phyloP scores from a whole-genome alignment of 2,797 vertebrate genomes.

The Rhinatrema bivittatum region DNA sequence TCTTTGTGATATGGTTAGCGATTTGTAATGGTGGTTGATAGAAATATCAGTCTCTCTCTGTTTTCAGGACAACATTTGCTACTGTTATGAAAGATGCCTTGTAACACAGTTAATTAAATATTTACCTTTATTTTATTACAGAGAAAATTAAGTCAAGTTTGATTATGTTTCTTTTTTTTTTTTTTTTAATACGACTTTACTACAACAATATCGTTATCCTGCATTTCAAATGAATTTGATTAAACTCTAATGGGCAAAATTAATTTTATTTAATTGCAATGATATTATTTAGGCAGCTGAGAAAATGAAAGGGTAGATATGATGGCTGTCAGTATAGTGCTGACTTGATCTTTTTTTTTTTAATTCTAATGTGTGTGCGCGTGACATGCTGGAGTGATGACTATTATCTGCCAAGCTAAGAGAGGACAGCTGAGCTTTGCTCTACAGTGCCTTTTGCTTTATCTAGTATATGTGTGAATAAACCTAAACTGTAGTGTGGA shows the following conservation, averaged over 20 bases:
- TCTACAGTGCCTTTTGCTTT: no score
- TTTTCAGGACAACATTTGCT: no score
- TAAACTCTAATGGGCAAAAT: slow-evolving; percentile 44
- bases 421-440: no score
- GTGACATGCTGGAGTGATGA: no score
- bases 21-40: no score
- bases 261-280: slow-evolving; percentile 40
- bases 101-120: slow-evolving; percentile 25
- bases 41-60: no score
- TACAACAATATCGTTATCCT: slow-evolving; percentile 34
- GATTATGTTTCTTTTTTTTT: slow-evolving; percentile 47
- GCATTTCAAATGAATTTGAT: slow-evolving; percentile 48
- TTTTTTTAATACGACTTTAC: slow-evolving; percentile 28
- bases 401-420: no score
- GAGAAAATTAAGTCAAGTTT: slow-evolving; percentile 25
- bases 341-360: not conserved
- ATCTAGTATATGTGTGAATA: no score
- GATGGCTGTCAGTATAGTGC: slow-evolving; percentile 6
- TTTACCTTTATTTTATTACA: slow-evolving; percentile 36
- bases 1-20: no score
- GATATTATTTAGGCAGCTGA: slow-evolving; percentile 27
- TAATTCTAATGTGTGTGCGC: no score
- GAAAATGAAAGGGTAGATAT: slow-evolving; percentile 30
- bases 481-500: no score
- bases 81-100: slow-evolving; percentile 29